phyloP scores from a whole-genome alignment of 2,113 vertebrate genomes.

The Alethe castanea region DNA sequence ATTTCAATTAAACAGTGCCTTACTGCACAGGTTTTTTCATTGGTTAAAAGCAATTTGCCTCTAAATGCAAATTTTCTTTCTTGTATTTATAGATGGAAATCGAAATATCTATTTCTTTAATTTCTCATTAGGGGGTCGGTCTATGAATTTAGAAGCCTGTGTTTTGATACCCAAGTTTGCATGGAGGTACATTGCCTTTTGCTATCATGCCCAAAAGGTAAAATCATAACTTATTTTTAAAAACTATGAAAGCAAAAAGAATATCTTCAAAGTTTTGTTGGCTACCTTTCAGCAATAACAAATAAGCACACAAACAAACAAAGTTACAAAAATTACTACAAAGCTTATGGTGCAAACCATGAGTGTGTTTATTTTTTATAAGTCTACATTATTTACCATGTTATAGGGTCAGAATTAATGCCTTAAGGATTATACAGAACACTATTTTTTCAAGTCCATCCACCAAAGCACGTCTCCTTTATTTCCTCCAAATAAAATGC shows the following conservation, averaged over 20 bases:
- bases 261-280: constrained; percentile 42
- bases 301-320: constrained; percentile 36
- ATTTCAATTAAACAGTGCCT: neutral
- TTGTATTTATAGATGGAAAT: neutral
- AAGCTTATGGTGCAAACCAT: constrained; percentile 59
- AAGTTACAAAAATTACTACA: constrained; percentile 63
- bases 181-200: constrained; percentile 9
- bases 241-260: neutral
- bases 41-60: neutral
- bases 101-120: neutral
- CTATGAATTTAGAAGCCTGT: neutral
- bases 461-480: neutral
- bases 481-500: constrained; percentile 23
- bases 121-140: neutral
- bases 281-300: constrained; percentile 60
- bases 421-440: constrained; percentile 38
- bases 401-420: constrained; percentile 70
- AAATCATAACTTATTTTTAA: constrained; percentile 34
- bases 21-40: neutral
- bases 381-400: constrained; percentile 68
- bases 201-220: constrained; percentile 10
- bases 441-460: constrained; percentile 30
- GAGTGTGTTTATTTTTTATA: constrained; percentile 67
- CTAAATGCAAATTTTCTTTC: neutral
- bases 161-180: neutral